Evolutionary conservation across 2,113 vertebrate genomes (phyloP), one percentile per base, ranked within the genome.

Genomic region (Elephantulus edwardii): DNA sequence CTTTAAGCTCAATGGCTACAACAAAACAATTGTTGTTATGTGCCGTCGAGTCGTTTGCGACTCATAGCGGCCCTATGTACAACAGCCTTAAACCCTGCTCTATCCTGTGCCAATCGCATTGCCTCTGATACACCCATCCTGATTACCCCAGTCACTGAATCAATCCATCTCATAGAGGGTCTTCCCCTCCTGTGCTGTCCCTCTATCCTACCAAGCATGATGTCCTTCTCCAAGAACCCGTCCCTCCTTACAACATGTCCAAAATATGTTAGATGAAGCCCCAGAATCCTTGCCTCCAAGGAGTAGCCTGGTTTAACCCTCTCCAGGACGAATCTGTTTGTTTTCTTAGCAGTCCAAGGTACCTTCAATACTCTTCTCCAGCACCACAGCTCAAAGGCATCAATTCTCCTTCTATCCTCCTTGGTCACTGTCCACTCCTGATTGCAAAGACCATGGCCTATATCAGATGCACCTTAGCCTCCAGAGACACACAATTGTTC

Each of bases 41-140:
- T 60, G 58, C 58, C 28, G 10, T 30, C 7, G 58, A 26, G 22
- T 60, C 9, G 58, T 24, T 9, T 16, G 10, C 58, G 28, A 60
- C 58, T 60, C 22, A 60, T n/a, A 20, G 64, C 20, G n/a, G 64
- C 33, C n/a, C 5, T 35, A 20, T 17, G 33, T 19, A 20, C 35
- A 66, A 35, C 64, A 66, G 64, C n/a, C n/a, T 16, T 14, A 17
- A 66, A 66, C 16, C 13, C 64, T 66, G 17, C 64, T 13, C 6
- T 3, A 17, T 35, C n/a, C 11, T 17, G 64, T 4, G 16, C n/a
- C 16, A 35, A 2, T n/a, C n/a, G 16, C 64, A 66, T 8, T n/a
- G 1, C 8, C 8, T 35, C n/a, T n/a, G n/a, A n/a, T n/a, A n/a
- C 2, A 9, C n/a, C 7, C 8, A n/a, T 66, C 2, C 35, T 17